phyloP scores from a whole-genome alignment of 2,113 vertebrate species.

The Xerus inauris region DNA sequence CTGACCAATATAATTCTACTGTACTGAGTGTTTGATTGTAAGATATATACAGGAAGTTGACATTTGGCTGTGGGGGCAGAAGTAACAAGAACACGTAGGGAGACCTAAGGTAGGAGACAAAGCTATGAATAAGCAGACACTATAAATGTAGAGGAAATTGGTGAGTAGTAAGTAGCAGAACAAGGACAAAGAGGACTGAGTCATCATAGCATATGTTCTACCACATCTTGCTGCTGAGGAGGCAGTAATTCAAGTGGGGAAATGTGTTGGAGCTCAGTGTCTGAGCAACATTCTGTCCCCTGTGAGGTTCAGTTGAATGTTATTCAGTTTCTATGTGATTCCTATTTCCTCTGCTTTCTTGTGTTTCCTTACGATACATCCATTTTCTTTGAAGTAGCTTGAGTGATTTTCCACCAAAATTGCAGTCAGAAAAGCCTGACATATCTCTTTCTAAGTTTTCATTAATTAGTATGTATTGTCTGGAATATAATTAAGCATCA shows the following conservation, averaged over 20 bases:
- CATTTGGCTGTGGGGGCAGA: constrained; percentile 9
- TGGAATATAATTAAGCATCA: constrained; percentile 26
- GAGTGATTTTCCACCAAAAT: background rate
- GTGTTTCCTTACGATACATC: background rate
- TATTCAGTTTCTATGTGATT: background rate
- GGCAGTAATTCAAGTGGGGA: background rate
- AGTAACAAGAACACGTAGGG: background rate
- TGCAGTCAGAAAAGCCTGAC: background rate
- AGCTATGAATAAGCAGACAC: constrained; percentile 15
- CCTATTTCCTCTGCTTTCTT: background rate
- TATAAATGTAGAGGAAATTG: constrained; percentile 41
- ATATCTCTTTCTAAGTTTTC: background rate
- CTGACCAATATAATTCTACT: background rate
- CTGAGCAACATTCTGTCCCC: background rate
- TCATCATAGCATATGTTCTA: background rate
- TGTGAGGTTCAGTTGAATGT: background rate
- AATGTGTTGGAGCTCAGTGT: background rate
- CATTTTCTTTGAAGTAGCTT: background rate
- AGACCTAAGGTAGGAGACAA: background rate
- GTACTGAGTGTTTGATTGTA: background rate
- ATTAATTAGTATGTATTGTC: constrained; percentile 20
- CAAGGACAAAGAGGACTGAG: background rate
- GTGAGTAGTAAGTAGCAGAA: constrained; percentile 22
- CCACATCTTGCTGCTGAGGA: background rate
- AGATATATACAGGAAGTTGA: background rate